These are phyloP conservation scores for Thera obeliscata DNA, from an alignment of 2,888 invertebrate genomes.

Conservation along the genomic window DNA sequence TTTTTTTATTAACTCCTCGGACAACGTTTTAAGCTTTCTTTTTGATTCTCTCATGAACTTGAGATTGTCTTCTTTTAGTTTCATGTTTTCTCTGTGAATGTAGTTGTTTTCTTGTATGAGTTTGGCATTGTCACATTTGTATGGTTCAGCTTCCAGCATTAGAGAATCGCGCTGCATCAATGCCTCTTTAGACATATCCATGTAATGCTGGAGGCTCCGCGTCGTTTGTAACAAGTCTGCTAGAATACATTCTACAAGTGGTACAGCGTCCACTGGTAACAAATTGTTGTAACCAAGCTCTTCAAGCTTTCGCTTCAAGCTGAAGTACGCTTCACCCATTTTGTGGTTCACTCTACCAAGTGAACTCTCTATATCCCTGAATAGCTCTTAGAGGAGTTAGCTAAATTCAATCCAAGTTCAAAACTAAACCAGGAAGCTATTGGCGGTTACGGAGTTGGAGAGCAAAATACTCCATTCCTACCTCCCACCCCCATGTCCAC, in stretches of 20 bases:
- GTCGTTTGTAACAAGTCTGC: conserved; percentile 94
- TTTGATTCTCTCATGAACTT: conserved; percentile 84
- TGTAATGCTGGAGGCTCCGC: conserved; percentile 93
- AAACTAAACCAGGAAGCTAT: too few relatives aligned
- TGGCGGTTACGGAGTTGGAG: too few relatives aligned
- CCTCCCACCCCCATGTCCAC: too few relatives aligned
- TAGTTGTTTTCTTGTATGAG: conserved; percentile 90
- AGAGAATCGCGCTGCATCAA: conserved; percentile 88
- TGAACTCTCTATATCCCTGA: too few relatives aligned
- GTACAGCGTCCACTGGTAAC: conserved; percentile 90
- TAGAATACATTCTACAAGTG: conserved; percentile 91
- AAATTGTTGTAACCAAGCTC: conserved; percentile 92
- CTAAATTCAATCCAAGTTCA: too few relatives aligned
- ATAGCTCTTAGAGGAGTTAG: too few relatives aligned
- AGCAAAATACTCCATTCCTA: too few relatives aligned
- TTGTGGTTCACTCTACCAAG: conserved; percentile 30
- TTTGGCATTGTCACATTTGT: conserved; percentile 91
- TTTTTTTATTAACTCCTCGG: conserved; percentile 85
- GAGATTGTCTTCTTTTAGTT: conserved; percentile 87
- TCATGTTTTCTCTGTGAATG: conserved; percentile 87
- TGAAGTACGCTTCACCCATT: conserved; percentile 78
- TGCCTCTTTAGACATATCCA: conserved; percentile 89
- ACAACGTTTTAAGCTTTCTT: conserved; percentile 85
- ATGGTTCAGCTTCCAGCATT: conserved; percentile 89
- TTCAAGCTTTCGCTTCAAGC: conserved; percentile 88